Evolutionary conservation across 2,888 invertebrate species (phyloP).

Genomic region (Agrochola litura): DNA sequence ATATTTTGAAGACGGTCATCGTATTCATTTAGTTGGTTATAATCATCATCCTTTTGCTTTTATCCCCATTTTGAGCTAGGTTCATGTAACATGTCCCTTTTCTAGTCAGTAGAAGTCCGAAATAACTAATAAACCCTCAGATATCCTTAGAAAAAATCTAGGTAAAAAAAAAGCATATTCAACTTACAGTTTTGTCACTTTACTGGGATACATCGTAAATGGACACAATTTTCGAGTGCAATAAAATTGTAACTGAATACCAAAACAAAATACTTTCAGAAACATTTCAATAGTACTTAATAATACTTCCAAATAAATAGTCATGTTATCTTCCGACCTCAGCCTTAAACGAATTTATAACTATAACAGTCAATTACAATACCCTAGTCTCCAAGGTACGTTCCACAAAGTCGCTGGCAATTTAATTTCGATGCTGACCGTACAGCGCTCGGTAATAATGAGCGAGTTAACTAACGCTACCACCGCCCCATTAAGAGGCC

Average conservation of each 20-base stretch:
- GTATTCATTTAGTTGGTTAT: background rate
- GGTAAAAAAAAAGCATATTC: background rate
- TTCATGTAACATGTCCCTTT: background rate
- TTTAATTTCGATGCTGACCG: slow-evolving; percentile 62
- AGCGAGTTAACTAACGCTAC: slow-evolving; percentile 67
- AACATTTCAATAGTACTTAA: background rate
- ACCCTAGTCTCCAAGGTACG: slow-evolving; percentile 33
- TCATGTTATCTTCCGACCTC: slow-evolving; percentile 14
- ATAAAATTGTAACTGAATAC: background rate
- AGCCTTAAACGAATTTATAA: slow-evolving; percentile 23
- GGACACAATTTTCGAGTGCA: no score
- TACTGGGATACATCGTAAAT: no score
- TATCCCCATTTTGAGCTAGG: background rate
- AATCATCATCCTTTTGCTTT: no score
- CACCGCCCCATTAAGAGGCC: slow-evolving; percentile 67
- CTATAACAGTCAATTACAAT: slow-evolving; percentile 23
- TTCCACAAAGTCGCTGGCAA: slow-evolving; percentile 38
- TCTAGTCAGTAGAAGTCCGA: background rate
- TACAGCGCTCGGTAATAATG: slow-evolving; percentile 63
- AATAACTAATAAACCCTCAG: background rate
- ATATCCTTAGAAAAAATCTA: background rate
- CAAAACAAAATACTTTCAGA: background rate
- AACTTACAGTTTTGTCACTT: background rate
- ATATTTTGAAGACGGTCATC: background rate
- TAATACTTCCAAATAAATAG: background rate